These are phyloP conservation scores for Silurus meridionalis DNA, from an alignment of 2,113 vertebrate species.

Conservation along the genomic window DNA sequence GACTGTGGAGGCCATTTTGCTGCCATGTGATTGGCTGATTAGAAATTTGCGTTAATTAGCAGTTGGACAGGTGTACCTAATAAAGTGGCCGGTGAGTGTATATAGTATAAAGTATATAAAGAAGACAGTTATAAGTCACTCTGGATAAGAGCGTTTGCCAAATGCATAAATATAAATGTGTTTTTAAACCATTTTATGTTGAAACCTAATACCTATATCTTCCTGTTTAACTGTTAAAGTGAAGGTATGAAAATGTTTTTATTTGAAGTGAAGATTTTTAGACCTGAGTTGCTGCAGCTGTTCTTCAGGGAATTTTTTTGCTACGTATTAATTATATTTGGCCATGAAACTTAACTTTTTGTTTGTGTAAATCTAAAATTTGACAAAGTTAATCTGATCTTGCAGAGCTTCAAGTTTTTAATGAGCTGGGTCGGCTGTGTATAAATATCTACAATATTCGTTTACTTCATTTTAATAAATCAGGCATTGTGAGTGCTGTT, in stretches of 20 bases:
- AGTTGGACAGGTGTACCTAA: too few relatives aligned
- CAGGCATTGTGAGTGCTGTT: not conserved
- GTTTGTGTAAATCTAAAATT: not conserved
- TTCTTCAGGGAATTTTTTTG: not conserved
- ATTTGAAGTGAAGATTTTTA: not conserved
- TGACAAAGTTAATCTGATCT: not conserved
- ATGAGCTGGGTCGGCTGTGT: not conserved
- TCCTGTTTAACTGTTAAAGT: not conserved
- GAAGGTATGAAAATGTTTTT: not conserved
- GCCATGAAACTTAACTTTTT: not conserved
- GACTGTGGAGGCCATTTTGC: too few relatives aligned
- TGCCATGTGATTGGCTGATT: too few relatives aligned
- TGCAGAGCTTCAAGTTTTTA: not conserved
- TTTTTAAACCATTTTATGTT: not conserved
- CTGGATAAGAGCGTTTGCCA: too few relatives aligned
- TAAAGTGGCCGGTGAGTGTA: too few relatives aligned
- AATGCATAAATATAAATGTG: not conserved
- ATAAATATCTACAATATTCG: not conserved
- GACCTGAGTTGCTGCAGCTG: too few relatives aligned
- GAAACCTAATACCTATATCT: not conserved
- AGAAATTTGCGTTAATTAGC: too few relatives aligned
- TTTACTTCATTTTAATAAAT: not conserved
- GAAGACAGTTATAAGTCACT: too few relatives aligned
- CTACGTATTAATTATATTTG: not conserved
- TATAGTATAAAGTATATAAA: too few relatives aligned